Percentiles rank a stretch among this genome's conserved stretches.
Evolutionary conservation across 1,140 invertebrate species (phyloP).

Genomic region (Apis laboriosa): DNA sequence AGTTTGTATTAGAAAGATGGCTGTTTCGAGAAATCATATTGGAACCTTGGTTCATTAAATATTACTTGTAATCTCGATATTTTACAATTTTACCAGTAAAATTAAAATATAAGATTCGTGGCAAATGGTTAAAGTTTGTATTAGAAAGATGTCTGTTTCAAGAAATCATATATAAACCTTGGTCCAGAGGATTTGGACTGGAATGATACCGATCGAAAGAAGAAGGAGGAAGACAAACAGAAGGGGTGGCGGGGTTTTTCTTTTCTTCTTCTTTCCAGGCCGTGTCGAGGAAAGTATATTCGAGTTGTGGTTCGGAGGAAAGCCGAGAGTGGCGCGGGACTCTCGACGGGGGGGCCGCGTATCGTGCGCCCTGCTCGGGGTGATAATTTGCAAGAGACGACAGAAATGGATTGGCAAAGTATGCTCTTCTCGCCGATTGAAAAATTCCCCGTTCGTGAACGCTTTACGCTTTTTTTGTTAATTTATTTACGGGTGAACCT

Average conservation of each 20-base stretch:
- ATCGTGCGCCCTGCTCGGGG: slow-evolving; percentile 59
- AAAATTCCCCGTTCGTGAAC: slow-evolving; percentile 46
- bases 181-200: no score
- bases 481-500: slow-evolving; percentile 34
- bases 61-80: no score
- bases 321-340: slow-evolving; percentile 49
- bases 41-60: no score
- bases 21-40: no score
- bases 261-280: slow-evolving; percentile 14
- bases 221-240: not conserved
- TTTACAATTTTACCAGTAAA: no score
- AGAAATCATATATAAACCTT: no score
- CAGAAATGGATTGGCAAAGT: slow-evolving; percentile 66
- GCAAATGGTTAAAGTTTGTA: no score
- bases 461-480: slow-evolving; percentile 44
- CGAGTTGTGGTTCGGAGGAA: slow-evolving; percentile 55
- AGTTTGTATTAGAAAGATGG: no score
- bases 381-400: slow-evolving; percentile 65
- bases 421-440: slow-evolving; percentile 62
- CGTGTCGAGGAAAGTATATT: slow-evolving; percentile 58
- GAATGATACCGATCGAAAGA: not conserved
- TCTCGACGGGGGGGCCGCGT: slow-evolving; percentile 53
- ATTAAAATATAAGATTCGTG: no score
- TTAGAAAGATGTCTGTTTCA: no score
- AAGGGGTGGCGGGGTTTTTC: slow-evolving; percentile 5